Evolutionary conservation across 2,113 vertebrate genomes (phyloP).

Genomic region (Gavia stellata): DNA sequence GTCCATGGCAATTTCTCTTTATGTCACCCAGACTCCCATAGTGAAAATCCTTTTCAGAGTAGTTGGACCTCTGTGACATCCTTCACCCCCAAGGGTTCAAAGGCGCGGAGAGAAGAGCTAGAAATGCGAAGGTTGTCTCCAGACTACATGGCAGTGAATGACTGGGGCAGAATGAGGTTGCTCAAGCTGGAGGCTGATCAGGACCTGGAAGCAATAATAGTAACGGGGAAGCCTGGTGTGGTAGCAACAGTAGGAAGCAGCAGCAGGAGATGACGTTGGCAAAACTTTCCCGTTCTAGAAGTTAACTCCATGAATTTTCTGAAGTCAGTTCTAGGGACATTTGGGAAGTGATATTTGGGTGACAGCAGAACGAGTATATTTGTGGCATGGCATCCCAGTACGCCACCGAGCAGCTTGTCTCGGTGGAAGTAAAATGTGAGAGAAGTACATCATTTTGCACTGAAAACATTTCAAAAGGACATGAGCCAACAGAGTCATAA

Average conservation of each 20-base stretch:
- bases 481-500: slow-evolving; percentile 19
- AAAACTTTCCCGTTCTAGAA: neutral
- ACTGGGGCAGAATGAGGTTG: neutral
- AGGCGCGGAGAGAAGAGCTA: neutral
- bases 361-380: slow-evolving; percentile 28
- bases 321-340: neutral
- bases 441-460: slow-evolving; percentile 28
- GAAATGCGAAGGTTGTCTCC: neutral
- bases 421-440: neutral
- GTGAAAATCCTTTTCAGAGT: neutral
- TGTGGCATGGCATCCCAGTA: neutral
- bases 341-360: slow-evolving; percentile 43
- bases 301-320: neutral
- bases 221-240: fast-evolving
- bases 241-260: neutral
- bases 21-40: neutral
- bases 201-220: neutral
- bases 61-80: neutral
- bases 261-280: neutral
- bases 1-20: neutral
- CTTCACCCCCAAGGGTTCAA: neutral
- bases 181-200: neutral
- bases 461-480: slow-evolving; percentile 56
- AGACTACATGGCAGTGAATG: neutral
- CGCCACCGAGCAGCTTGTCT: neutral